Conservation (phyloP, 2,797 vertebrate genomes). For the Chromis chromis region DNA sequence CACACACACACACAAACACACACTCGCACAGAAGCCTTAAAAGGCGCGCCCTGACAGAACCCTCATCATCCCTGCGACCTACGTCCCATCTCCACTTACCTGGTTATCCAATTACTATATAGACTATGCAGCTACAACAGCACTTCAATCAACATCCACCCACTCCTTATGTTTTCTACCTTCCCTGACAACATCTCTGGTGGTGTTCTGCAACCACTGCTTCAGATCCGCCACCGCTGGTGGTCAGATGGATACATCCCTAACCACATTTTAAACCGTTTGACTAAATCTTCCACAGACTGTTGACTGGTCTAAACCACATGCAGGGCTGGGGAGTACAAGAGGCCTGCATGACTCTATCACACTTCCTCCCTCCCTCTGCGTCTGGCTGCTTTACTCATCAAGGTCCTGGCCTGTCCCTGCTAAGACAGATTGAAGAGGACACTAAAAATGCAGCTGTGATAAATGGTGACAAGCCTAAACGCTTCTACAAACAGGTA, state of each 20-base stretch:
- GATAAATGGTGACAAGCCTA: conserved; percentile 77
- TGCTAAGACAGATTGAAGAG: conserved; percentile 72
- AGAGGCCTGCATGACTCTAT: conserved; percentile 65
- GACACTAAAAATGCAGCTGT: conserved; percentile 79
- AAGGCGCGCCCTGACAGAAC: conserved; percentile 70
- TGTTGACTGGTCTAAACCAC: conserved; percentile 72
- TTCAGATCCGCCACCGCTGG: conserved; percentile 53
- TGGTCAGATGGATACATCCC: conserved; percentile 75
- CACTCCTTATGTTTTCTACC: conserved; percentile 36
- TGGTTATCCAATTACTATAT: conserved; percentile 80
- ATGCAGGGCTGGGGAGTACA: conserved; percentile 54
- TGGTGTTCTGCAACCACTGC: conserved; percentile 51
- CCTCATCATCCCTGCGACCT: conserved; percentile 66
- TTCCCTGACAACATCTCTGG: conserved; percentile 48
- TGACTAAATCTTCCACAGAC: conserved; percentile 60
- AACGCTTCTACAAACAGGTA: conserved; percentile 75
- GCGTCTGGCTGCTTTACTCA: conserved; percentile 77
- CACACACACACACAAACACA: conserved; percentile 4
- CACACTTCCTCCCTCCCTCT: conserved; percentile 74
- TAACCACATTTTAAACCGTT: conserved; percentile 65
- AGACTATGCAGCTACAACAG: conserved; percentile 69
- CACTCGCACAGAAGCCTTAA: conserved; percentile 40
- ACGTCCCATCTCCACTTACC: conserved; percentile 78
- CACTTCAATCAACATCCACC: conserved; percentile 63
- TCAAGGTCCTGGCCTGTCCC: conserved; percentile 73